Evolutionary conservation across 2,113 vertebrate genomes (phyloP), one percentile per base, ranked within the genome.

Genomic region (Balaenoptera acutorostrata): DNA sequence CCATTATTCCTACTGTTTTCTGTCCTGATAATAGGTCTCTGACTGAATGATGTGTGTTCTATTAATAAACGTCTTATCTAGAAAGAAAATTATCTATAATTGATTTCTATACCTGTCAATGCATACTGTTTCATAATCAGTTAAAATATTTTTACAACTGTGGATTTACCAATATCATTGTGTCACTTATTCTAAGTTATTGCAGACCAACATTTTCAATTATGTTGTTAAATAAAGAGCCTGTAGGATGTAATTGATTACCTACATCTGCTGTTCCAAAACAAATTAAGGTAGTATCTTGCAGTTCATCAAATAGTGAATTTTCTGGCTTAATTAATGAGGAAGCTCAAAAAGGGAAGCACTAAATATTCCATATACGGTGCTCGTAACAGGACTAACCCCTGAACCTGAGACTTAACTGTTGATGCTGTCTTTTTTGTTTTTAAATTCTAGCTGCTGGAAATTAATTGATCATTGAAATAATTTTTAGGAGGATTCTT

Each of bases 291-390:
- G 10, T 74, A 81, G 20, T 85, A 75, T 93, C 69, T 93, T 64
- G 7, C 14, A 93, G 90, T 78, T 93, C 72, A 96, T 94, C 11
- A 55, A 77, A 78, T 93, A 95, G 74, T 91, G 83, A 36, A 61
- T 87, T 97, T 88, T 96, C 83, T 95, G 68, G 29, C 11, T 96
- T 98, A 97, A 86, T 98, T 97, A 96, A 96, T 82, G 49, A 96
- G 78, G 72, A 82, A 93, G 77, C 27, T 92, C 52, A 94, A 87
- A 63, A 96, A 95, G 25, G 20, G 21, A 9, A 91, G 12, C 5
- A 23, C 25, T 36, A 44, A 33, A 59, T 82, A 74, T 95, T 89
- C 39, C 33, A 77, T 11, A 69, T 31, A 10, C 49, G 90, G 29
- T 93, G 33, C 41, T 66, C 63, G 0, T 36, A 90, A n/a, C 6